Evolutionary conservation across 2,797 vertebrate genomes (phyloP), one percentile per base, ranked within the genome.

Genomic region (Erethizon dorsatum): DNA sequence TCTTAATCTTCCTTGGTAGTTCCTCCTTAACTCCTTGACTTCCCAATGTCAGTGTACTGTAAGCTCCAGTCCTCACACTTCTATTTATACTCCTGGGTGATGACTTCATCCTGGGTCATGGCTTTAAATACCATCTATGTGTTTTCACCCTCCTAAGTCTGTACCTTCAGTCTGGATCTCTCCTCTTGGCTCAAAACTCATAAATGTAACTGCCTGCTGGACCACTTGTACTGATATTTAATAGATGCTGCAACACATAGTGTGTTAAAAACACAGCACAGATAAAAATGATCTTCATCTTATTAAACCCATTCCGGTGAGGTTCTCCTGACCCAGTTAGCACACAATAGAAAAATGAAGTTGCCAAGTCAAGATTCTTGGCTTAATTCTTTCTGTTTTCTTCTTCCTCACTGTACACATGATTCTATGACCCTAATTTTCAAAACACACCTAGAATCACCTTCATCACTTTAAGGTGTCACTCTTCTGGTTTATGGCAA

Each of bases 351-450:
- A 52, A 82, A 90, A 67, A 77, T 45, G 24, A 69, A 59, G n/a
- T 2, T 86, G 45, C 15, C 22, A 79, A 63, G 22, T 63, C 45
- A 59, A 80, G 80, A 85, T 5, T 41, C 45, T 75, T 65, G 69
- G 80, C 45, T 88, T 89, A n/a, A 79, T 63, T n/a, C n/a, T 78
- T 80, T 71, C n/a, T 63, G 31, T 47, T 95, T 96, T 56, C 6
- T 41, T 50, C n/a, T 45, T 15, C 18, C 28, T 22, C 17, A 82
- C 6, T n/a, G 31, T 13, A 50, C 54, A 88, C 2, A 45, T 5
- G 90, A 88, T 65, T 61, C 47, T 26, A 10, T n/a, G 47, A 93
- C 65, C 47, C 10, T 28, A 33, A 61, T 69, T 92, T 96, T 97
- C 33, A 65, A 47, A 73, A 37, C 26, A 37, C 14, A 95, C 1